Conservation (phyloP, 1,140 invertebrate genomes). For the Listronotus bonariensis region DNA sequence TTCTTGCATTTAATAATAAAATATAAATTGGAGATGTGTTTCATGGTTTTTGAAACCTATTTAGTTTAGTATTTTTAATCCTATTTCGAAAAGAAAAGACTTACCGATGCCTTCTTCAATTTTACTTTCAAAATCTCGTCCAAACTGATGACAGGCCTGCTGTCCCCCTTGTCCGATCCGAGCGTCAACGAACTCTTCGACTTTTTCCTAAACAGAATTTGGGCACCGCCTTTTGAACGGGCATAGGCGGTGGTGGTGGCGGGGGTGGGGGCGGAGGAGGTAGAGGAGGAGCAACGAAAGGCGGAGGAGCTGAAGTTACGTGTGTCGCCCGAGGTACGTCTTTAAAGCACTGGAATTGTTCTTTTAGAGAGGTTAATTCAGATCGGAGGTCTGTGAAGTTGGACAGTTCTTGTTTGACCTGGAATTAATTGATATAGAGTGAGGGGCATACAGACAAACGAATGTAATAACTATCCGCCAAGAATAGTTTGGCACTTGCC, state of each 20-base stretch:
- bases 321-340: background rate
- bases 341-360: slow-evolving; percentile 19
- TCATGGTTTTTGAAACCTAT: too few relatives aligned
- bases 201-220: slow-evolving; percentile 13
- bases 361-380: slow-evolving; percentile 31
- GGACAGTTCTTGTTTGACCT: slow-evolving; percentile 30
- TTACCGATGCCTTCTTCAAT: slow-evolving; percentile 45
- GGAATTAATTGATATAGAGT: background rate
- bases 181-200: slow-evolving; percentile 11
- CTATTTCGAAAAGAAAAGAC: slow-evolving; percentile 9
- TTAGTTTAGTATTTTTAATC: too few relatives aligned
- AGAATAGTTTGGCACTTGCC: too few relatives aligned
- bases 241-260: slow-evolving; percentile 25
- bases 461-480: too few relatives aligned
- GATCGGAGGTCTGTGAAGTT: slow-evolving; percentile 21
- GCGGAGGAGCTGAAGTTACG: slow-evolving; percentile 5
- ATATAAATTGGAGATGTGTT: too few relatives aligned
- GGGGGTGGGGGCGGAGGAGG: slow-evolving; percentile 41
- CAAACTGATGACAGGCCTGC: slow-evolving; percentile 45
- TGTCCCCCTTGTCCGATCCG: slow-evolving; percentile 15
- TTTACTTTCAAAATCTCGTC: slow-evolving; percentile 49
- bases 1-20: too few relatives aligned
- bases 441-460: too few relatives aligned
- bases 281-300: slow-evolving; percentile 35
- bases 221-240: slow-evolving; percentile 2